Conservation (phyloP, 2,797 vertebrate species). For the Salmo trutta region DNA sequence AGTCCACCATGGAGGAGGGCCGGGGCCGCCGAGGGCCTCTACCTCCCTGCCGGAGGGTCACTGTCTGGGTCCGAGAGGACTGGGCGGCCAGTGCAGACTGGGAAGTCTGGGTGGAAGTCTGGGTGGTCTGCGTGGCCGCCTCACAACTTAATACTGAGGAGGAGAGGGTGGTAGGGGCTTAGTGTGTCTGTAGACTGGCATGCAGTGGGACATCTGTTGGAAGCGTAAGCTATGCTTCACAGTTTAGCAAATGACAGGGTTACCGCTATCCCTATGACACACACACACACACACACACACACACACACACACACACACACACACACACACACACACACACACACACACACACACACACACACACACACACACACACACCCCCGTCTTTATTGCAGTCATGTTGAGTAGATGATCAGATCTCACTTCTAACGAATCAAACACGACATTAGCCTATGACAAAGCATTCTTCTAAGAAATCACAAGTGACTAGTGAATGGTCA, state of each 20-base stretch:
- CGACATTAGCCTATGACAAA: too few relatives aligned
- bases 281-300: not conserved
- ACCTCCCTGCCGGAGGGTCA: conserved; percentile 60
- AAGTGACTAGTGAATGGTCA: too few relatives aligned
- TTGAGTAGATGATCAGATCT: too few relatives aligned
- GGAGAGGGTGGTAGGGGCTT: not conserved
- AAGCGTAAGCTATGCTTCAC: not conserved
- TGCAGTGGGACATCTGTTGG: conserved; percentile 2
- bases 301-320: not conserved
- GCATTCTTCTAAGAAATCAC: too few relatives aligned
- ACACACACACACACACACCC: too few relatives aligned
- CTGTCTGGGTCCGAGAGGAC: conserved; percentile 43
- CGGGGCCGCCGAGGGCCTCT: conserved; percentile 60
- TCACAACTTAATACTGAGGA: conserved; percentile 69
- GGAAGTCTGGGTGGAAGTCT: conserved; percentile 56
- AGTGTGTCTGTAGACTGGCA: not conserved
- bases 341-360: too few relatives aligned
- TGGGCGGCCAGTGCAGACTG: conserved; percentile 48
- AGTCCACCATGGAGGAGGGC: conserved; percentile 81
- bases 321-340: not conserved
- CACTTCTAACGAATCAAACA: too few relatives aligned
- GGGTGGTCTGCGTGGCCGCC: conserved; percentile 70
- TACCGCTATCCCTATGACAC: not conserved
- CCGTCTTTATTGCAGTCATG: too few relatives aligned
- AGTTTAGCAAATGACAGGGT: not conserved